phyloP scores from a whole-genome alignment of 2,797 vertebrate genomes.

The Coendou prehensilis region DNA sequence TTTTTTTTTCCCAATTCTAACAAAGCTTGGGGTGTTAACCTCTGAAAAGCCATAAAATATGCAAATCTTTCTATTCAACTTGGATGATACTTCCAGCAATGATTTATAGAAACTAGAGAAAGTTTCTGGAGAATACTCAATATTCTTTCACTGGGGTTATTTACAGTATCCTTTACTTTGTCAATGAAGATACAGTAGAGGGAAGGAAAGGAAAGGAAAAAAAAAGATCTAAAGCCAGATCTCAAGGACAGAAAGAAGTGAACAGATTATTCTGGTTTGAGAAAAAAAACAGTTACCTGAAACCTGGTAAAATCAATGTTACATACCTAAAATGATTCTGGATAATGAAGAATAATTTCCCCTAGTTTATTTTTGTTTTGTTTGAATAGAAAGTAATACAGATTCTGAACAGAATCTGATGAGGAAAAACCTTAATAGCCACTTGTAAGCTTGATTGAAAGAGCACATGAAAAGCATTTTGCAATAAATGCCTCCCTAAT shows the following conservation, averaged over 20 bases:
- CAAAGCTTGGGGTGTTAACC: conserved; percentile 13
- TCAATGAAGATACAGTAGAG: conserved; percentile 59
- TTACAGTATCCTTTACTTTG: conserved; percentile 46
- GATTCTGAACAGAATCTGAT: conserved; percentile 64
- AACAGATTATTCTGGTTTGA: background rate
- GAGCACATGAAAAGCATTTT: background rate
- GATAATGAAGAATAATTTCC: conserved; percentile 42
- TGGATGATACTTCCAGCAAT: conserved; percentile 56
- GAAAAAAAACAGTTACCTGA: conserved; percentile 12
- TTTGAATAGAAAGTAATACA: conserved; percentile 63
- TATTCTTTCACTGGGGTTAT: conserved; percentile 4
- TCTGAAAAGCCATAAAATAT: conserved; percentile 53
- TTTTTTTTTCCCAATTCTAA: background rate
- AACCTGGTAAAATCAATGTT: conserved; percentile 49
- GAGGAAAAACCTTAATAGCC: background rate
- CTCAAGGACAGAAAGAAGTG: conserved; percentile 53
- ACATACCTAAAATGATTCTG: conserved; percentile 37
- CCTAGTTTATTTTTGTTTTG: conserved; percentile 64
- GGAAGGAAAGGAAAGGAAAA: conserved; percentile 44
- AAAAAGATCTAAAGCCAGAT: conserved; percentile 21
- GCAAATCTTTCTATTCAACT: conserved; percentile 51
- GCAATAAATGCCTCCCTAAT: background rate
- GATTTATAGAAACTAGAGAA: conserved; percentile 57
- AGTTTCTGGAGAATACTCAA: conserved; percentile 49
- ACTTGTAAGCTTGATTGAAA: background rate